A percentile compares a stretch with the other conserved stretches of the same genome.
Evolutionary conservation across 2,797 vertebrate species (phyloP).

Genomic region (Micropoecilia bifurca): DNA sequence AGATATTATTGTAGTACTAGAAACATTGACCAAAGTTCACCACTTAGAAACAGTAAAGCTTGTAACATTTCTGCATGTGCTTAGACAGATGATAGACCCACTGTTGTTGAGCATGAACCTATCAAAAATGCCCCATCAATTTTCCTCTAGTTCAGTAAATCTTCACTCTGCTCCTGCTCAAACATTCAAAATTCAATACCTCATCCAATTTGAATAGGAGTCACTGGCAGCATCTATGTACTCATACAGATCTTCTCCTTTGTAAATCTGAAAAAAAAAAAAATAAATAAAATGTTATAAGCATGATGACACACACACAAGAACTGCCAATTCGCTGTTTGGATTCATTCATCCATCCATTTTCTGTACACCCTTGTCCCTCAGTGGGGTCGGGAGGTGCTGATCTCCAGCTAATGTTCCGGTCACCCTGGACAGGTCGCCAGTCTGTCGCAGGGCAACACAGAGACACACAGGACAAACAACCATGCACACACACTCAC

Average conservation of each 20-base stretch:
- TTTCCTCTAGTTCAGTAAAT: background rate
- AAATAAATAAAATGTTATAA: background rate
- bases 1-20: background rate
- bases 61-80: background rate
- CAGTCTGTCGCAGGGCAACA: no score
- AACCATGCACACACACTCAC: no score
- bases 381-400: no score
- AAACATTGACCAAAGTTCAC: background rate
- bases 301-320: background rate
- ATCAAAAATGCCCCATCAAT: background rate
- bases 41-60: background rate
- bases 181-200: constrained; percentile 63
- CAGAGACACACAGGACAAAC: no score
- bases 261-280: constrained; percentile 76
- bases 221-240: constrained; percentile 83
- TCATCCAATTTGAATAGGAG: constrained; percentile 88
- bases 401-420: no score
- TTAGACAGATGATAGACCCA: background rate
- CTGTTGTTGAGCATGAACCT: background rate
- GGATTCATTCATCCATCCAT: background rate
- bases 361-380: no score
- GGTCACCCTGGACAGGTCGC: no score
- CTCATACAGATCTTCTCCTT: constrained; percentile 76
- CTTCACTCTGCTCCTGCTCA: background rate
- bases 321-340: background rate